phyloP scores from a whole-genome alignment of 2,888 invertebrate species.

The Apomyelois bistriatella region DNA sequence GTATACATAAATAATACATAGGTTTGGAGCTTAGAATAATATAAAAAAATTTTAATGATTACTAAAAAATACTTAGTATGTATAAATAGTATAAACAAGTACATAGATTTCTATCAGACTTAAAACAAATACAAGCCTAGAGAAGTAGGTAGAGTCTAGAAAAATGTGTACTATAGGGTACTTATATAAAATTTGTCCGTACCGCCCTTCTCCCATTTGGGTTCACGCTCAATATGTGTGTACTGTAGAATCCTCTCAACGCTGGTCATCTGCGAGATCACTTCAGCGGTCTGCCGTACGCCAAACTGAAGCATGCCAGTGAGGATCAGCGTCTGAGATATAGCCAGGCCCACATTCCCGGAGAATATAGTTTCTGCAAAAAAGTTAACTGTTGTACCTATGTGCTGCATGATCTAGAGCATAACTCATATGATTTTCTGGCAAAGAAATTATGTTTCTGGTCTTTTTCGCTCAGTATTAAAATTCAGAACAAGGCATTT shows the following conservation, averaged over 20 bases:
- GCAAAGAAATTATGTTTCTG: too few species aligned
- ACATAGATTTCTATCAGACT: too few species aligned
- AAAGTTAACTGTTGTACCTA: background rate
- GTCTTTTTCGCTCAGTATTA: too few species aligned
- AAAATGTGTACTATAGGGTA: too few species aligned
- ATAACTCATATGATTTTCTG: too few species aligned
- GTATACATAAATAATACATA: background rate
- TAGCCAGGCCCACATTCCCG: conserved; percentile 85
- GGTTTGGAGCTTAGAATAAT: too few species aligned
- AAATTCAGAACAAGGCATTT: too few species aligned
- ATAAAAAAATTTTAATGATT: too few species aligned
- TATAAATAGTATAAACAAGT: too few species aligned
- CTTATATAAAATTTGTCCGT: conserved; percentile 16
- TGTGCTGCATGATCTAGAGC: too few species aligned
- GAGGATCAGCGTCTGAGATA: conserved; percentile 83
- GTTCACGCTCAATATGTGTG: conserved; percentile 83
- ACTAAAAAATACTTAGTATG: too few species aligned
- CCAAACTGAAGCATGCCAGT: conserved; percentile 87
- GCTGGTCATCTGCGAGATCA: conserved; percentile 84
- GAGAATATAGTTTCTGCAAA: conserved; percentile 70
- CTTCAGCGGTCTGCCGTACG: conserved; percentile 85
- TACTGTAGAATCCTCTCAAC: conserved; percentile 87
- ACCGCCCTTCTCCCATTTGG: conserved; percentile 74
- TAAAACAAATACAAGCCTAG: too few species aligned
- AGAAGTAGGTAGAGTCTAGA: background rate